Conservation (phyloP, 1,140 invertebrate genomes). For the Dendrolimus punctatus region DNA sequence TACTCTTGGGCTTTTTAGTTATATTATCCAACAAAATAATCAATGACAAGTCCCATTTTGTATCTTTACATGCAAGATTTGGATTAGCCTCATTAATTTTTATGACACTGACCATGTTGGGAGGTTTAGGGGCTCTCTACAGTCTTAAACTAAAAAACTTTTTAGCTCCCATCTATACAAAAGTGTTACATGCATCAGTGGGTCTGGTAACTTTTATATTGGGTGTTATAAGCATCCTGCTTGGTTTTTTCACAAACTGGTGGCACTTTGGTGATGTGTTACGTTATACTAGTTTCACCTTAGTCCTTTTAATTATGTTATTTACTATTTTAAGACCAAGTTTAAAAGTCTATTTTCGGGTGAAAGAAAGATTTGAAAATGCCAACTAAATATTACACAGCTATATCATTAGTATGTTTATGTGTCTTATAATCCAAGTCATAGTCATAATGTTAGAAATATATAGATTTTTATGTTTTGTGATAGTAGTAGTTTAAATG, state of each 20-base stretch:
- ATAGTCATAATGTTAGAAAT: not conserved
- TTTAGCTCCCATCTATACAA: slow-evolving; percentile 60
- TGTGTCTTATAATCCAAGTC: too few relatives aligned
- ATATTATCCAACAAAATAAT: slow-evolving; percentile 60
- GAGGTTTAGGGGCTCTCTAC: slow-evolving; percentile 55
- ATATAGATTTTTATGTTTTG: too few relatives aligned
- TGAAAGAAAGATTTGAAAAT: slow-evolving; percentile 57
- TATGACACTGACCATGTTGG: slow-evolving; percentile 44
- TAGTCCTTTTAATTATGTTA: slow-evolving; percentile 50
- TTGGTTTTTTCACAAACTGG: slow-evolving; percentile 57
- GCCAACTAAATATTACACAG: slow-evolving; percentile 16
- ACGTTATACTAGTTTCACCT: slow-evolving; percentile 35
- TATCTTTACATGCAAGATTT: slow-evolving; percentile 57
- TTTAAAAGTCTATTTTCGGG: slow-evolving; percentile 61
- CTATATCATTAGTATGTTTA: too few relatives aligned
- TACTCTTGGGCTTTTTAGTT: slow-evolving; percentile 48
- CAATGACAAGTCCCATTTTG: slow-evolving; percentile 46
- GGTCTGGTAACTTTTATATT: slow-evolving; percentile 58
- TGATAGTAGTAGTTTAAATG: too few relatives aligned
- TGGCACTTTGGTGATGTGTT: slow-evolving; percentile 50
- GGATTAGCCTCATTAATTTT: slow-evolving; percentile 58
- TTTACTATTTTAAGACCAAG: slow-evolving; percentile 56
- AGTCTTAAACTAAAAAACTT: slow-evolving; percentile 63
- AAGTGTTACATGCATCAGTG: slow-evolving; percentile 53
- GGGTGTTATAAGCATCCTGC: slow-evolving; percentile 51